Evolutionary conservation across 1,140 invertebrate species (phyloP).

Genomic region (Ceratoteleas bidentatus): DNA sequence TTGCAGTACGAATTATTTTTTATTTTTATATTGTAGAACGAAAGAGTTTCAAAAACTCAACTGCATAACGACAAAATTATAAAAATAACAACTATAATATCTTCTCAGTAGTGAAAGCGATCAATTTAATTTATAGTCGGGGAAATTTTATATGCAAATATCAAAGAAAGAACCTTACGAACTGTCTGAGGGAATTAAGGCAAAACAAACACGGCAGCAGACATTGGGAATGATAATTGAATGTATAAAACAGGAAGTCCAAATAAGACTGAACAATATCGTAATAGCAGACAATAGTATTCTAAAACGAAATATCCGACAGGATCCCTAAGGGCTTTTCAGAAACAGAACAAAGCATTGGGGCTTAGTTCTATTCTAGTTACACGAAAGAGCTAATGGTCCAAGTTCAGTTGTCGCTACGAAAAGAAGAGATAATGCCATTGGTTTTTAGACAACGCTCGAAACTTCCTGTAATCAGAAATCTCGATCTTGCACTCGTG

Average conservation of each 20-base stretch:
- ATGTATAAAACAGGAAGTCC: conserved; percentile 33
- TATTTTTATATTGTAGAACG: too few species aligned
- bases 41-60: too few species aligned
- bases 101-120: too few species aligned
- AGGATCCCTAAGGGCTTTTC: conserved; percentile 44
- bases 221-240: conserved; percentile 17
- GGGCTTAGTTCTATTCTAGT: conserved; percentile 52
- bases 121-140: too few species aligned
- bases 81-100: too few species aligned
- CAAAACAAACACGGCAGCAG: not conserved
- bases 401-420: conserved; percentile 56
- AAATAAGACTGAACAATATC: conserved; percentile 41
- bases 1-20: too few species aligned
- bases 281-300: conserved; percentile 38
- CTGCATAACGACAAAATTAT: too few species aligned
- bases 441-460: conserved; percentile 52
- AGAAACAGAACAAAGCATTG: conserved; percentile 55
- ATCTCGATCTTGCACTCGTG: conserved; percentile 46
- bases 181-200: too few species aligned
- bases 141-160: too few species aligned
- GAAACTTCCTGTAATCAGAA: conserved; percentile 59
- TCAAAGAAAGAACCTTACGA: too few species aligned
- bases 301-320: conserved; percentile 44
- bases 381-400: conserved; percentile 57
- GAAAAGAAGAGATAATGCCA: conserved; percentile 61